Percentiles rank a stretch among this genome's conserved stretches.
Evolutionary conservation across 2,797 vertebrate species (phyloP).

Genomic region (Rhinichthys osculus): DNA sequence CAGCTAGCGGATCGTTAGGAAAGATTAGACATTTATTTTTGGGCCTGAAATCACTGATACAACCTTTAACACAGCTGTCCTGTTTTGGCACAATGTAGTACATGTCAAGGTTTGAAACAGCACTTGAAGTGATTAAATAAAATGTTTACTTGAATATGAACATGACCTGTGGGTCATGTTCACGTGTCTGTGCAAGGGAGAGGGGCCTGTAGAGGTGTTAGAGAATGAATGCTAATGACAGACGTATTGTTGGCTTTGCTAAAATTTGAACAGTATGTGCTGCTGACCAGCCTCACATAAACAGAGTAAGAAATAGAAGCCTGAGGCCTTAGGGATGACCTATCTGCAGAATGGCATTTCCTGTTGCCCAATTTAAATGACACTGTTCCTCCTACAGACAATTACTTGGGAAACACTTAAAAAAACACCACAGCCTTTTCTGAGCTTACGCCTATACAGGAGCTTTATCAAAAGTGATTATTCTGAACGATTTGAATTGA

Average conservation of each 20-base stretch:
- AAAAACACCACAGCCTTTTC: background rate
- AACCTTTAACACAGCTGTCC: background rate
- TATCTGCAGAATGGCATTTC: constrained; percentile 61
- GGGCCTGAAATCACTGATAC: no score
- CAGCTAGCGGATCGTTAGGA: no score
- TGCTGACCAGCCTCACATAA: constrained; percentile 45
- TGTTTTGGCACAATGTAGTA: background rate
- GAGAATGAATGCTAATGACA: background rate
- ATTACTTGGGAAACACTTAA: constrained; percentile 38
- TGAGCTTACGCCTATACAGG: background rate
- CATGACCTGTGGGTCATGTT: background rate
- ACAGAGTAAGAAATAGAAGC: constrained; percentile 54
- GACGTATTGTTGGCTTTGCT: background rate
- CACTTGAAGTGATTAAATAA: background rate
- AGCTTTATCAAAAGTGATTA: background rate
- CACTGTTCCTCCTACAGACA: constrained; percentile 43
- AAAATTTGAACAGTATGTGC: constrained; percentile 9
- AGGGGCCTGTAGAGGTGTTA: background rate
- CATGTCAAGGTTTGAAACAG: background rate
- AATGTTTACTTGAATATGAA: background rate
- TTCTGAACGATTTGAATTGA: background rate
- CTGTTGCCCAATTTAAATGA: constrained; percentile 57
- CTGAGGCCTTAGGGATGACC: constrained; percentile 47
- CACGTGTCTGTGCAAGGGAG: background rate
- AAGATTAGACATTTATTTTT: no score